Base-by-base conservation (phyloP, 2,113 vertebrate genomes). In the Charadrius vociferus region DNA sequence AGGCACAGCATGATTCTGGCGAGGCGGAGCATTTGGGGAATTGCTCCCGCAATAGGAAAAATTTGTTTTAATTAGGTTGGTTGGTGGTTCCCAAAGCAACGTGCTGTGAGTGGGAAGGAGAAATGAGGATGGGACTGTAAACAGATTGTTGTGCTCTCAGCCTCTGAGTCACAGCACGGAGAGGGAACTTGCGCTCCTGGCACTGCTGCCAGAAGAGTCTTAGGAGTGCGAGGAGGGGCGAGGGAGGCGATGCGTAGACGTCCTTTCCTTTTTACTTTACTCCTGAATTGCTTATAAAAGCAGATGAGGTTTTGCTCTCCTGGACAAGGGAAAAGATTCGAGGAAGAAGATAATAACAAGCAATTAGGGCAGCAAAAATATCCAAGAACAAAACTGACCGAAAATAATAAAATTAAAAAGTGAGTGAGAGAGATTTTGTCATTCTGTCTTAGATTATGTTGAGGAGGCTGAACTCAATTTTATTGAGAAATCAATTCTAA, bases 401-500 rank as follows among this genome's bases (percentile, higher is more conserved):
- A 96, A 98, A 96, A 97, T 95, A 97, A 97, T 96, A 97, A 96
- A 97, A 98, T 89, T 96, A 90, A 94, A 96, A 96, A 94, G 87
- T 70, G 96, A 96, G 86, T 55, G 70, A 97, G 85, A 96, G 93
- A 88, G 90, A 94, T 97, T 98, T 97, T 97, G 97, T 98, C 95
- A 96, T 97, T 98, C 95, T 98, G 88, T 92, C 96, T 98, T 49
- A 52, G 96, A 97, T 98, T 97, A 96, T 96, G 96, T 95, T 95
- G 97, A 94, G 95, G 89, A 98, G 96, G 97, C 92, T 98, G 98
- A 98, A 98, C 96, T 97, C 95, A 96, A 95, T 98, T 98, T 98
- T 98, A 98, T 98, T 98, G 97, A 98, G 98, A 98, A 98, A 98
- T 98, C 98, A 98, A 98, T 98, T 98, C 97, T 98, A 97, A 98